Evolutionary conservation across 1,140 invertebrate genomes (phyloP).

Genomic region (Neomicropteryx cornuta): DNA sequence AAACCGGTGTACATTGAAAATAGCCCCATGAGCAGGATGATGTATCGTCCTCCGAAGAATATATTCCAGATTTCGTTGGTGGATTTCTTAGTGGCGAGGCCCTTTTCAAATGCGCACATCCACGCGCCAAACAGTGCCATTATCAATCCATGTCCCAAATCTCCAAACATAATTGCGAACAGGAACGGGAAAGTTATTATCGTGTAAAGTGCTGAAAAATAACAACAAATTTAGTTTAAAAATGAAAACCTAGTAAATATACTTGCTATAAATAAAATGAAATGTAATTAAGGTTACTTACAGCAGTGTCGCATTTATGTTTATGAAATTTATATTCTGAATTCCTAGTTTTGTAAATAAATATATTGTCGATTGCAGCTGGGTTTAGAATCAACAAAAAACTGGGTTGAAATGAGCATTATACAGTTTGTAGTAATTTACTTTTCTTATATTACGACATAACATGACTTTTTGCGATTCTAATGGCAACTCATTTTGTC

Average conservation of each 20-base stretch:
- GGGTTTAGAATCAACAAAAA: no score
- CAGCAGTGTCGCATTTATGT: no score
- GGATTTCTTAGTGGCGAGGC: slow-evolving; percentile 49
- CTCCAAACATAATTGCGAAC: slow-evolving; percentile 98
- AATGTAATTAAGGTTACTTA: no score
- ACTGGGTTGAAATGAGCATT: no score
- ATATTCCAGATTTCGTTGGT: slow-evolving; percentile 89
- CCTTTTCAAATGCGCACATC: slow-evolving; percentile 70
- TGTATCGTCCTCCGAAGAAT: slow-evolving; percentile 96
- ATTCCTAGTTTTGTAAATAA: no score
- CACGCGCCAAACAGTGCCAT: slow-evolving; percentile 63
- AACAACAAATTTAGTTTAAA: slow-evolving; percentile 14
- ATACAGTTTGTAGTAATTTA: no score
- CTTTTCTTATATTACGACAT: no score
- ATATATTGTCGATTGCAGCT: no score
- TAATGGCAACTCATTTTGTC: no score
- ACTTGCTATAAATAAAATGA: no score
- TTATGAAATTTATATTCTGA: no score
- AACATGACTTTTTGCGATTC: no score
- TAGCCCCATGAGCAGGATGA: slow-evolving; percentile 92
- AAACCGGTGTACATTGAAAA: slow-evolving; percentile 96
- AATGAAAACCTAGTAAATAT: slow-evolving; percentile 8
- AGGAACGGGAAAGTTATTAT: slow-evolving; percentile 97
- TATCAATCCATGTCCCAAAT: slow-evolving; percentile 83
- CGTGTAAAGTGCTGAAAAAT: slow-evolving; percentile 70